These are phyloP conservation scores for Argyra leucocephala DNA, from an alignment of 2,888 invertebrate species.

Conservation along the genomic window DNA sequence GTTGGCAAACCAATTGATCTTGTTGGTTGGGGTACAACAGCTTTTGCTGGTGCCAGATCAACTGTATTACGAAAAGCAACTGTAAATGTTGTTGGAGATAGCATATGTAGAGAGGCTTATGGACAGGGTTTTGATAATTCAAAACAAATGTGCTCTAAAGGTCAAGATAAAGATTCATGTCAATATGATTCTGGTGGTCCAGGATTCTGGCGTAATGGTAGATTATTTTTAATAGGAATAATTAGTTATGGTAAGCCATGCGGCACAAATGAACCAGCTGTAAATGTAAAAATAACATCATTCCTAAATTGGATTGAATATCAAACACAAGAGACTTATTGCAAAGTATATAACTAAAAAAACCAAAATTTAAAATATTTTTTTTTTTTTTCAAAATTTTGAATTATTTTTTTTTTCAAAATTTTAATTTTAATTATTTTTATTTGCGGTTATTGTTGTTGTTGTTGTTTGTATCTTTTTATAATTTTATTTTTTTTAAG, in stretches of 20 bases:
- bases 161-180: slow-evolving; percentile 46
- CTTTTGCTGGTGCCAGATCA: slow-evolving; percentile 47
- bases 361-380: neutral
- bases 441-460: no score
- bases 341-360: slow-evolving; percentile 10
- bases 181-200: slow-evolving; percentile 52
- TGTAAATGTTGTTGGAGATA: slow-evolving; percentile 43
- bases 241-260: slow-evolving; percentile 51
- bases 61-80: slow-evolving; percentile 45
- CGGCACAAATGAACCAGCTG: slow-evolving; percentile 44
- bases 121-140: slow-evolving; percentile 22
- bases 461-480: no score
- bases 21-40: slow-evolving; percentile 51
- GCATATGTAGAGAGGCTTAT: slow-evolving; percentile 40
- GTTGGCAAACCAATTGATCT: slow-evolving; percentile 25
- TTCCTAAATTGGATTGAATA: slow-evolving; percentile 50
- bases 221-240: slow-evolving; percentile 47
- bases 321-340: slow-evolving; percentile 35
- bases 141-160: slow-evolving; percentile 45
- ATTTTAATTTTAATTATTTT: no score
- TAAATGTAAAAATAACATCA: slow-evolving; percentile 50
- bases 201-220: slow-evolving; percentile 42
- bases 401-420: no score
- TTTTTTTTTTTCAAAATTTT: no score
- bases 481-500: no score